Conservation (phyloP, 2,113 vertebrate genomes). For the Xenopus tropicalis region UCB_Xtro_10.0 CM004447.2:12220501-12221000, state of each 20-base stretch:
- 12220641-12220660: conserved; percentile 51
- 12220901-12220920: too few relatives aligned
- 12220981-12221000: too few relatives aligned
- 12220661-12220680: conserved; percentile 56
- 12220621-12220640: conserved; percentile 61
- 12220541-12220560: conserved; percentile 3
- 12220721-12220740: conserved; percentile 47
- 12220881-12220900: too few relatives aligned
- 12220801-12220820: conserved; percentile 23
- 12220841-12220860: neutral
- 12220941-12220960: too few relatives aligned
- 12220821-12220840: conserved; percentile 44
- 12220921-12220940: too few relatives aligned
- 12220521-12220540: too few relatives aligned
- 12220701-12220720: conserved; percentile 51
- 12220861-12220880: conserved; percentile 24
- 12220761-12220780: conserved; percentile 47
- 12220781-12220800: conserved; percentile 27
- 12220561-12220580: conserved; percentile 38
- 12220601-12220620: conserved; percentile 56
- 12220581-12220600: conserved; percentile 10
- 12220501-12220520: too few relatives aligned
- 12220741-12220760: conserved; percentile 55
- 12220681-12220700: conserved; percentile 58
- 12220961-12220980: too few relatives aligned